Conservation (phyloP, 2,888 invertebrate genomes). For the Galeopsomyia nigrocyanea region DNA sequence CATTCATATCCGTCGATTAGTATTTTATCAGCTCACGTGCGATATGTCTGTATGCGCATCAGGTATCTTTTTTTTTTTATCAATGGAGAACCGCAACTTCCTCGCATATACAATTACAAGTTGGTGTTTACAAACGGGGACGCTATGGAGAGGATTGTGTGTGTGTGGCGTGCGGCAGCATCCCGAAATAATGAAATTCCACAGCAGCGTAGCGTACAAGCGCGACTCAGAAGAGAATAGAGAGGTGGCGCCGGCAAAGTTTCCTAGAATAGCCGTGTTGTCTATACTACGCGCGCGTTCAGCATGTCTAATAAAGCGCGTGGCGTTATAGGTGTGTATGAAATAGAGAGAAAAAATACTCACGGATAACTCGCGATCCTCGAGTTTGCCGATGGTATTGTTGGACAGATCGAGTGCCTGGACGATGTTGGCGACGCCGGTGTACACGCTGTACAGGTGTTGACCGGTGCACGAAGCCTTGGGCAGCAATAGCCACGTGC, state of each 20-base stretch:
- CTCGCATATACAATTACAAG: too few species aligned
- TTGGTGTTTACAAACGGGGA: too few species aligned
- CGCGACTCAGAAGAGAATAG: too few species aligned
- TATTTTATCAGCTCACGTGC: too few species aligned
- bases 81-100: too few species aligned
- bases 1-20: too few species aligned
- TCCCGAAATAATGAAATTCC: not conserved
- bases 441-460: constrained; percentile 60
- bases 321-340: too few species aligned
- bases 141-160: too few species aligned
- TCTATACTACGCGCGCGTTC: not conserved
- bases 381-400: constrained; percentile 61
- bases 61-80: too few species aligned
- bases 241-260: too few species aligned
- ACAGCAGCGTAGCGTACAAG: not conserved
- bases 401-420: constrained; percentile 64
- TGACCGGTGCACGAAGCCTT: constrained; percentile 60
- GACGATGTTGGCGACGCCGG: constrained; percentile 56
- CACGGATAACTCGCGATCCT: constrained; percentile 59
- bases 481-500: constrained; percentile 56
- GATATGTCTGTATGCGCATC: too few species aligned
- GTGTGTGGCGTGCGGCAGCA: not conserved
- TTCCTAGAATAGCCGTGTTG: not conserved
- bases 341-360: constrained; percentile 46
- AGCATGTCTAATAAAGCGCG: not conserved